Base-by-base conservation (phyloP, 2,113 vertebrate species). In the Benthochromis sp. region DNA sequence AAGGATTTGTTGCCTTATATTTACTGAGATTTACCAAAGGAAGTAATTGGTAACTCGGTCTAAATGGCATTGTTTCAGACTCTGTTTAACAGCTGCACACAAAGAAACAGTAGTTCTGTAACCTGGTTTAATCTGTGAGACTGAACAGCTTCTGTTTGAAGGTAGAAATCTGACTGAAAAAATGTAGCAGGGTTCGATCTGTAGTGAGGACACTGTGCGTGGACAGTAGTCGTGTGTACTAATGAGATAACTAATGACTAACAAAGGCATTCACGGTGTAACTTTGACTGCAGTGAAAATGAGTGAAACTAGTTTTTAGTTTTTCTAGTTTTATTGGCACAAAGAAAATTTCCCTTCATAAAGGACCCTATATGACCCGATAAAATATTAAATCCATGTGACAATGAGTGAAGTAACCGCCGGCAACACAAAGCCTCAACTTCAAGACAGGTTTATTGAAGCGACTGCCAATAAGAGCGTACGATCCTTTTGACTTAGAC, bases 191-290 rank as follows among this genome's bases (percentile, higher is more conserved):
- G 14, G 21, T 43, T 27, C 4, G 4, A 29, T 76, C 21, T 19
- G 21, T 7, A 29, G 69, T 7, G 40, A 76, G 40, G 24, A 76
- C 71, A 29, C 71, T 11, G 9, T 47, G 24, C 29, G 69, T 3
- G 40, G 40, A 45, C 40, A 3, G 38, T 45, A 16, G 38, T 27
- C 6, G 0, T 0, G 66, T 3, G 0, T 43, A 24, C 31, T 40
- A 69, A 69, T 21, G 36, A 21, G n/a, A n/a, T 40, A 61, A 61
- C 27, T 61, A 0, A 61, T 61, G 27, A 61, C 57, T 69, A 69
- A 71, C 38, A 3, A 27, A 45, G 63, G n/a, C n/a, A 1, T 69
- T 71, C 38, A 2, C 0, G 5, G n/a, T 71, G n/a, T 43, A 27
- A 45, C 38, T 63, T 34, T 34, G 59, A 59, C 59, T 61, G 16